Evolutionary conservation across 2,888 invertebrate genomes (phyloP).

Genomic region (Coremacera marginata): DNA sequence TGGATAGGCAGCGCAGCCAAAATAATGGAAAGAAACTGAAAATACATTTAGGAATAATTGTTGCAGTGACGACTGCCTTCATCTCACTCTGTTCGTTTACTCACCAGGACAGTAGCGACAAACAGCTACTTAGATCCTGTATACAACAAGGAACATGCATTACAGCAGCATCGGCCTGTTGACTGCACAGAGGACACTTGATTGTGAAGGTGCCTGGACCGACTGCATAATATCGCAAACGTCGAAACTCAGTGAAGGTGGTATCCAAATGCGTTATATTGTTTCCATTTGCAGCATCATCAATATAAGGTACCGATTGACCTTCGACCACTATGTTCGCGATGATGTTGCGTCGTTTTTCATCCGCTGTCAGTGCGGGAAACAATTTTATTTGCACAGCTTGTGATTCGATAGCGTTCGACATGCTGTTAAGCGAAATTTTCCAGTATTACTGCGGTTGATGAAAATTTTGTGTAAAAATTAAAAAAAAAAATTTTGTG

Average conservation of each 20-base stretch:
- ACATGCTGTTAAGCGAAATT: not conserved
- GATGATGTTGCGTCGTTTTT: conserved; percentile 59
- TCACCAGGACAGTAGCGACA: conserved; percentile 64
- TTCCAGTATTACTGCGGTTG: not conserved
- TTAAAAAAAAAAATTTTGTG: too few species aligned
- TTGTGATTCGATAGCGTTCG: conserved; percentile 44
- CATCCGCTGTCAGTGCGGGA: conserved; percentile 58
- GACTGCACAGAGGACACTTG: conserved; percentile 64
- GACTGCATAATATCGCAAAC: conserved; percentile 60
- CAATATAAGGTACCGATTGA: conserved; percentile 58
- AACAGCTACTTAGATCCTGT: conserved; percentile 59
- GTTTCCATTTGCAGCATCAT: conserved; percentile 51
- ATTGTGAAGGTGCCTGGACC: conserved; percentile 64
- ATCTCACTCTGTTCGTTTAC: conserved; percentile 22
- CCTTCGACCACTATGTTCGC: conserved; percentile 60
- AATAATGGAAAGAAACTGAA: conserved; percentile 60
- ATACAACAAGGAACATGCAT: conserved; percentile 59
- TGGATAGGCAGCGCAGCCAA: conserved; percentile 62
- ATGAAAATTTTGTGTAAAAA: too few species aligned
- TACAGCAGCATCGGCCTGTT: conserved; percentile 61
- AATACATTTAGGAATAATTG: not conserved
- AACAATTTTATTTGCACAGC: conserved; percentile 57
- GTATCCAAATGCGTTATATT: not conserved
- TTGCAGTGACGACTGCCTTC: not conserved
- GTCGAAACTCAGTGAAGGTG: conserved; percentile 37